Evolutionary conservation across 2,888 invertebrate genomes (phyloP).

Genomic region (Prosapia bicincta): DNA sequence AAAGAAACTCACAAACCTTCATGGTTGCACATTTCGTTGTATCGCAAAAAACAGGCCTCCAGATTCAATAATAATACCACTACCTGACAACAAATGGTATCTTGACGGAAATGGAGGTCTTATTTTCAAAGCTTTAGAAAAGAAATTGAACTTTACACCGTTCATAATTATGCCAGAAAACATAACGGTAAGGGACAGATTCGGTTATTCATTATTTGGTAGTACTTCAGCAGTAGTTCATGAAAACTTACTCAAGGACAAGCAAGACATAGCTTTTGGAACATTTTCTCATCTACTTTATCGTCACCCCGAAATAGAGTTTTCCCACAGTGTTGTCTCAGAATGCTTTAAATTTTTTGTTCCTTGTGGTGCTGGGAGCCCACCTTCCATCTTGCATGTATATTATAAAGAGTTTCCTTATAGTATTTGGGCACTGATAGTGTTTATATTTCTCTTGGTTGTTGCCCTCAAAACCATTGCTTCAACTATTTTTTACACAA

Average conservation of each 20-base stretch:
- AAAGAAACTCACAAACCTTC: not conserved
- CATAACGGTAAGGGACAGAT: not conserved
- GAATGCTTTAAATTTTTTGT: slow-evolving; percentile 7
- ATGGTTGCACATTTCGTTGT: slow-evolving; percentile 4
- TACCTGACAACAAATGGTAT: not conserved
- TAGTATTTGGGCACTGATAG: not conserved
- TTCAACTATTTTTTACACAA: not conserved
- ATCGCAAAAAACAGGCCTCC: slow-evolving; percentile 13
- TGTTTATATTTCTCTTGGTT: not conserved
- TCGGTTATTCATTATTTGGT: slow-evolving; percentile 1
- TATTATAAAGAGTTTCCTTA: slow-evolving; percentile 8
- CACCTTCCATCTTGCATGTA: slow-evolving; percentile 1
- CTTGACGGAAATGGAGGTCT: slow-evolving; percentile 6
- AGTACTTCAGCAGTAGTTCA: not conserved
- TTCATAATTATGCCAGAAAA: slow-evolving; percentile 7
- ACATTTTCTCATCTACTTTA: slow-evolving; percentile 12
- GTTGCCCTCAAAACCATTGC: not conserved
- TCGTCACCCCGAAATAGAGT: not conserved
- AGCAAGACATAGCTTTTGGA: slow-evolving; percentile 13
- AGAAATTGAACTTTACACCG: slow-evolving; percentile 8
- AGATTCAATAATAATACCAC: slow-evolving; percentile 10
- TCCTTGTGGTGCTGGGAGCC: not conserved
- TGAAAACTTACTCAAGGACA: not conserved
- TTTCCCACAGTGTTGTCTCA: not conserved
- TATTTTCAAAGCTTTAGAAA: not conserved